Evolutionary conservation across 2,888 invertebrate genomes (phyloP).

Genomic region (Endotricha flammealis): DNA sequence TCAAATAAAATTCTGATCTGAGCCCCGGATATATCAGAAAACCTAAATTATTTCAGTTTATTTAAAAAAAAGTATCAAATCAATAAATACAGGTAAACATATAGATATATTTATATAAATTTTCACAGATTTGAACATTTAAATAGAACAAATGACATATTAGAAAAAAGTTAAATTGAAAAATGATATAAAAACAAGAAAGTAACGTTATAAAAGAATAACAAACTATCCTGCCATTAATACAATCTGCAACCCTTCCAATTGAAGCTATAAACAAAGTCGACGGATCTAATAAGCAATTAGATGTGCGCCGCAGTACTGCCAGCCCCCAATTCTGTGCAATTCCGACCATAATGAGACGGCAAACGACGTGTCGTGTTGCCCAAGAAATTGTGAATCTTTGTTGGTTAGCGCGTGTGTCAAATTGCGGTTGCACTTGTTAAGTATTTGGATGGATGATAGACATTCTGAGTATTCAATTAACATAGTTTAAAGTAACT

Average conservation of each 20-base stretch:
- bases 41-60: too few relatives aligned
- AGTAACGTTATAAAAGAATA: not conserved
- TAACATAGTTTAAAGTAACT: not conserved
- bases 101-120: too few relatives aligned
- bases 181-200: too few relatives aligned
- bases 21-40: too few relatives aligned
- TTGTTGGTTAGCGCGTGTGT: slow-evolving; percentile 40
- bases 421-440: slow-evolving; percentile 37
- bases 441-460: slow-evolving; percentile 26
- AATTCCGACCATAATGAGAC: slow-evolving; percentile 44
- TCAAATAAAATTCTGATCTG: too few relatives aligned
- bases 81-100: too few relatives aligned
- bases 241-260: not conserved
- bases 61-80: too few relatives aligned
- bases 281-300: slow-evolving; percentile 45
- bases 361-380: slow-evolving; percentile 29
- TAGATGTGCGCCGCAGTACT: slow-evolving; percentile 30
- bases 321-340: slow-evolving; percentile 31
- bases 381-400: slow-evolving; percentile 40
- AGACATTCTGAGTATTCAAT: slow-evolving; percentile 11
- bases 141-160: too few relatives aligned
- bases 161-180: too few relatives aligned
- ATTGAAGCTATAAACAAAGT: not conserved
- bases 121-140: too few relatives aligned
- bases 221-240: not conserved